A percentile compares a stretch with the other conserved stretches of the same genome.
These are phyloP conservation scores for Cydia amplana DNA, from an alignment of 1,140 invertebrate genomes.

Conservation along the genomic window DNA sequence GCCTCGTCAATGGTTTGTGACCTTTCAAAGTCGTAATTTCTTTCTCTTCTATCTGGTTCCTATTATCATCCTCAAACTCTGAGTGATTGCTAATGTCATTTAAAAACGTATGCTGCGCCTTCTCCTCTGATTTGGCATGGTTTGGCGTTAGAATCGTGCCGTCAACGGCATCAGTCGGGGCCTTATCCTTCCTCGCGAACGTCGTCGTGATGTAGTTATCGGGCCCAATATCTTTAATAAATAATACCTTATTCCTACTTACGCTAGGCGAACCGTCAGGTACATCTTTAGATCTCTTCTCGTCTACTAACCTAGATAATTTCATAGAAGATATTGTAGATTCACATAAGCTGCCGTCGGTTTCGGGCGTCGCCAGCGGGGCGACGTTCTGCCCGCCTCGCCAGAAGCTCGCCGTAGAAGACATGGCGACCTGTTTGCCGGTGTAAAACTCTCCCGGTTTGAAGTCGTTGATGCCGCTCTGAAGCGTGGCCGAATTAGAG, in stretches of 20 bases:
- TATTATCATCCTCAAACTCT: constrained; percentile 78
- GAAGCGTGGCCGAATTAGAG: constrained; percentile 63
- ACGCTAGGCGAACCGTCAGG: constrained; percentile 74
- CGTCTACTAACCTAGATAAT: constrained; percentile 70
- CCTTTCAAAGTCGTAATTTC: constrained; percentile 78
- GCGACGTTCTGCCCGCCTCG: constrained; percentile 71
- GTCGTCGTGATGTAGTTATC: constrained; percentile 85
- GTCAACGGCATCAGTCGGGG: constrained; percentile 49
- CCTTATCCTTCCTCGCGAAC: constrained; percentile 79
- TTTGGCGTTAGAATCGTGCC: constrained; percentile 66
- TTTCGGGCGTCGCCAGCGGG: constrained; percentile 82
- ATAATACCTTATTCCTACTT: constrained; percentile 79
- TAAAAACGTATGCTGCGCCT: constrained; percentile 73
- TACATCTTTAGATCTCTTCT: constrained; percentile 71
- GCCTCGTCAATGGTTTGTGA: constrained; percentile 81
- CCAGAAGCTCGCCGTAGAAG: constrained; percentile 68
- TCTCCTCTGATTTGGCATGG: constrained; percentile 73
- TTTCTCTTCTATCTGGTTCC: constrained; percentile 78
- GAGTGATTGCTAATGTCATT: constrained; percentile 75
- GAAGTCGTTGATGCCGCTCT: constrained; percentile 70
- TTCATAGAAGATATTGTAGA: constrained; percentile 74
- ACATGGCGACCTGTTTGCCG: constrained; percentile 61
- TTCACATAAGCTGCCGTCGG: constrained; percentile 80
- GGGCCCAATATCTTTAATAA: constrained; percentile 82
- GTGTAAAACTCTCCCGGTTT: constrained; percentile 76